phyloP scores from a whole-genome alignment of 2,113 vertebrate species.

The Oreotrochilus melanogaster region DNA sequence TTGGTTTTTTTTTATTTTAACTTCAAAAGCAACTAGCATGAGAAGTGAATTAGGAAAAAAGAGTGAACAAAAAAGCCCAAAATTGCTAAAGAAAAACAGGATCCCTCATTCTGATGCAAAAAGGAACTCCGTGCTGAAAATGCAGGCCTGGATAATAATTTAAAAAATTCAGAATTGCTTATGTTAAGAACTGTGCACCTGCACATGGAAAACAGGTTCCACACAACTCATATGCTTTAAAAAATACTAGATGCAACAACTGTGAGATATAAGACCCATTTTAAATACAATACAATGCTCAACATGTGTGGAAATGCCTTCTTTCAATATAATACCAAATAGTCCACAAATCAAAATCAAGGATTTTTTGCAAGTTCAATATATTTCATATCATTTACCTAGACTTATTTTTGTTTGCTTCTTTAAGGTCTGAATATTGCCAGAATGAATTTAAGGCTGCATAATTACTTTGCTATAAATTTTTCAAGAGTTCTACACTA shows the following conservation, averaged over 20 bases:
- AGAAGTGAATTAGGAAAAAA: neutral
- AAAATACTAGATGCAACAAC: neutral
- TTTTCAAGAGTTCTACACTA: neutral
- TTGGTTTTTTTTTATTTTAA: neutral
- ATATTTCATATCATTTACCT: neutral
- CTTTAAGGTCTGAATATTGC: neutral
- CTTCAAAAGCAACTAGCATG: neutral
- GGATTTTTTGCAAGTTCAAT: neutral
- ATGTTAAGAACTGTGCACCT: neutral
- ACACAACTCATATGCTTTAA: neutral
- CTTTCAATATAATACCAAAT: neutral
- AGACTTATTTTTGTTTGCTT: neutral
- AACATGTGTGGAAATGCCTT: neutral
- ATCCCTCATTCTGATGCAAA: neutral
- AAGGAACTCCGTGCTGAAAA: neutral
- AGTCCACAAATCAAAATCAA: neutral
- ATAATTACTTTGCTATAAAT: neutral
- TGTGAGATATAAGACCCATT: neutral
- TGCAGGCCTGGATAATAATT: neutral
- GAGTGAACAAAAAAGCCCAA: neutral
- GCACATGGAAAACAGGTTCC: neutral
- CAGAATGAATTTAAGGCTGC: neutral
- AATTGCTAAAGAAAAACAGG: neutral
- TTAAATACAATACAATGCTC: neutral
- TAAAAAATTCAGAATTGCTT: neutral